phyloP scores from a whole-genome alignment of 2,888 invertebrate genomes.

The Drosophila robusta region DNA sequence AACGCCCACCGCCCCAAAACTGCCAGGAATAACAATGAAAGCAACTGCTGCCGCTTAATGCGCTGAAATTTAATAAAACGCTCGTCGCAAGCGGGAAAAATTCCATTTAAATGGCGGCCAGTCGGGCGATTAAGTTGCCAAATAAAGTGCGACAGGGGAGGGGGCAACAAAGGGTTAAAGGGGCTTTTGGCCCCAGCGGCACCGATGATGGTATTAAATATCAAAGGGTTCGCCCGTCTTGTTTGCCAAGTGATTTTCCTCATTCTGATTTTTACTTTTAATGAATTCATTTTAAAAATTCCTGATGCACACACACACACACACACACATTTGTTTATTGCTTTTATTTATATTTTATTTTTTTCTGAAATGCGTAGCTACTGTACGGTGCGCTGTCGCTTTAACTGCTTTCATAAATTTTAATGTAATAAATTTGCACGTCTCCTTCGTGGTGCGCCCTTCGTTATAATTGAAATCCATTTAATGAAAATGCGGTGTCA shows the following conservation, averaged over 20 bases:
- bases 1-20: constrained; percentile 1
- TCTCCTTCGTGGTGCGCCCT: constrained; percentile 10
- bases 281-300: constrained; percentile 78
- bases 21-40: constrained; percentile 38
- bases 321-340: constrained; percentile 7
- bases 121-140: constrained; percentile 78
- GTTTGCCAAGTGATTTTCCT: constrained; percentile 70
- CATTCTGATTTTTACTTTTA: constrained; percentile 75
- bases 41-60: constrained; percentile 65
- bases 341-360: constrained; percentile 1
- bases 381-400: constrained; percentile 38
- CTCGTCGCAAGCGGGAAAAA: constrained; percentile 52
- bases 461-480: constrained; percentile 77
- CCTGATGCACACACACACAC: constrained; percentile 27
- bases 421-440: constrained; percentile 59
- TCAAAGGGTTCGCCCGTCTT: constrained; percentile 73
- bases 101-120: constrained; percentile 75
- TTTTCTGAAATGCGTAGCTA: constrained; percentile 18
- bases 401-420: constrained; percentile 74
- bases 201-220: constrained; percentile 68
- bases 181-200: constrained; percentile 19
- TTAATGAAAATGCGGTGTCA: constrained; percentile 79
- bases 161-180: constrained; percentile 56
- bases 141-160: constrained; percentile 69
- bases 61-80: constrained; percentile 77